These are phyloP conservation scores for Solenopsis fugax DNA, from an alignment of 1,140 invertebrate species.

Conservation along the genomic window DNA sequence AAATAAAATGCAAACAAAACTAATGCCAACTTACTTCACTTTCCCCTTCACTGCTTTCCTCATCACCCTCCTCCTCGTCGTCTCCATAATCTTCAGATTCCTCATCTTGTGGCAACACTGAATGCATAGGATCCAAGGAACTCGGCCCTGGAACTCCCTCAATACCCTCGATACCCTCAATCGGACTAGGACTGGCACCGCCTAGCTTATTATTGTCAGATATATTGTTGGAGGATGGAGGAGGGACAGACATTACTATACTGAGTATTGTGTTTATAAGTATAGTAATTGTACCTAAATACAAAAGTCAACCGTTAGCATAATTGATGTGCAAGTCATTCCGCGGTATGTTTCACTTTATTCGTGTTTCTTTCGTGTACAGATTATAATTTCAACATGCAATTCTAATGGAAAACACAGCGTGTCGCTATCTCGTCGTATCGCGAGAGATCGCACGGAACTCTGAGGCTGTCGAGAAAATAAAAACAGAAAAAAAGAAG, in stretches of 20 bases:
- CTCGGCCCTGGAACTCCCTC: conserved; percentile 82
- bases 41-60: conserved; percentile 81
- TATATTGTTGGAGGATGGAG: conserved; percentile 81
- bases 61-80: conserved; percentile 80
- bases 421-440: neutral
- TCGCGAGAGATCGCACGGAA: neutral
- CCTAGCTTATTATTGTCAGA: conserved; percentile 80
- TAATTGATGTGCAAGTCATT: neutral
- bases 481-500: neutral
- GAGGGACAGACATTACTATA: conserved; percentile 84
- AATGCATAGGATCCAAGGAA: conserved; percentile 76
- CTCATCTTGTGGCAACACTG: conserved; percentile 75
- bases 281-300: conserved; percentile 38
- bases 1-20: conserved; percentile 8
- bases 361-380: neutral
- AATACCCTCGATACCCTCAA: conserved; percentile 81
- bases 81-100: conserved; percentile 83
- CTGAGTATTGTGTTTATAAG: conserved; percentile 50
- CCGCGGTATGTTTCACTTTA: neutral
- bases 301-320: neutral
- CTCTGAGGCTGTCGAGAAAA: neutral
- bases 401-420: neutral
- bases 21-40: conserved; percentile 76
- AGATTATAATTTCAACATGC: neutral
- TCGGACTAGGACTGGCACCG: conserved; percentile 83